A percentile compares a stretch with the other conserved stretches of the same genome.
Conservation (phyloP, 2,113 vertebrate genomes). For the Podiceps cristatus region DNA sequence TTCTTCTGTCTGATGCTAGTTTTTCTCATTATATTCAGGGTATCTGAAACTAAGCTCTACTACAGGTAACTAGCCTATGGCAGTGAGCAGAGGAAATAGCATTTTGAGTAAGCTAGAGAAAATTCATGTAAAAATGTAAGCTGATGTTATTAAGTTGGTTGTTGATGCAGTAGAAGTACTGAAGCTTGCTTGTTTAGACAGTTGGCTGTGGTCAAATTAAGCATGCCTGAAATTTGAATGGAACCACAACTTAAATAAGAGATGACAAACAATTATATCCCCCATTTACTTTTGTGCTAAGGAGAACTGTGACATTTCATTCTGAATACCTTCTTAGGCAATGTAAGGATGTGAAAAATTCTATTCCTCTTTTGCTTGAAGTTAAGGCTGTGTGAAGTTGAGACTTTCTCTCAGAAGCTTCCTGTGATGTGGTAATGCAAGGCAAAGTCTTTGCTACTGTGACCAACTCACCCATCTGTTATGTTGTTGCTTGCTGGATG, state of each 20-base stretch:
- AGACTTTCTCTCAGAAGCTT: constrained; percentile 20
- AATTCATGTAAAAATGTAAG: neutral
- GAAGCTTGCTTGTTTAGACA: constrained; percentile 11
- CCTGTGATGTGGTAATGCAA: constrained; percentile 46
- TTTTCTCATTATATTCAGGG: neutral
- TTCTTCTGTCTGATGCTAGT: neutral
- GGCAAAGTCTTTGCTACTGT: constrained; percentile 13
- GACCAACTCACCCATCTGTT: constrained; percentile 32
- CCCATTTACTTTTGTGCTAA: neutral
- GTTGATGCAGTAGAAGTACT: neutral
- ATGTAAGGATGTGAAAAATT: neutral
- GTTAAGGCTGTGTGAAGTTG: constrained; percentile 28
- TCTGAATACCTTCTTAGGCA: constrained; percentile 7
- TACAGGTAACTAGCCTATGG: neutral
- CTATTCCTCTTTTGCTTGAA: constrained; percentile 20
- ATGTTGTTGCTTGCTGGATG: neutral
- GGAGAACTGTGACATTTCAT: constrained; percentile 23
- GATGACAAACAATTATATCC: constrained; percentile 35
- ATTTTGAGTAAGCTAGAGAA: neutral
- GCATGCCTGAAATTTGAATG: neutral
- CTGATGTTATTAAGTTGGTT: neutral
- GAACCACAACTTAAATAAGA: constrained; percentile 18
- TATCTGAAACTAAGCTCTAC: neutral
- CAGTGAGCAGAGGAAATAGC: neutral
- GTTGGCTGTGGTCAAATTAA: constrained; percentile 32